Conservation (phyloP, 2,113 vertebrate genomes). For the Anguilla japonica region DNA sequence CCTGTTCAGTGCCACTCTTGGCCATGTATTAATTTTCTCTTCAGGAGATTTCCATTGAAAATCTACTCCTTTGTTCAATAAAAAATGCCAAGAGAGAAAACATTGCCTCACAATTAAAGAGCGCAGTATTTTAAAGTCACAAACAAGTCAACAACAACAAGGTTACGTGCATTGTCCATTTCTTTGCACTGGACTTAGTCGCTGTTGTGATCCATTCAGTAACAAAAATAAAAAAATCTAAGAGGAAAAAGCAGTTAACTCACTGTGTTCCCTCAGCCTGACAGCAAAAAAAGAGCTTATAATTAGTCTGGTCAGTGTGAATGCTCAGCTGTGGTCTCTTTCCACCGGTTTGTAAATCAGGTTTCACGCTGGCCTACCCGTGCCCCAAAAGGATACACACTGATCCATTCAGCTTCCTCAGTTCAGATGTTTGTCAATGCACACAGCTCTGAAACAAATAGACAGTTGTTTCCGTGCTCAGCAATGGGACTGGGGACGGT, state of each 20-base stretch:
- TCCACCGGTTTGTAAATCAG: not conserved
- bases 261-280: not conserved
- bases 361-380: not conserved
- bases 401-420: not conserved
- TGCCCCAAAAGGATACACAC: not conserved
- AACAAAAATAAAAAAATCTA: not conserved
- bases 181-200: not conserved
- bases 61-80: not conserved
- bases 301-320: not conserved
- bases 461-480: not conserved
- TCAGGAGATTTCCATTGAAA: not conserved
- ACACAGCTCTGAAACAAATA: not conserved
- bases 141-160: not conserved
- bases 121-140: not conserved
- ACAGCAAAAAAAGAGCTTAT: not conserved
- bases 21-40: not conserved
- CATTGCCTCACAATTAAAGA: not conserved
- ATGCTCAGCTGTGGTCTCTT: not conserved
- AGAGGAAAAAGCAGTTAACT: not conserved
- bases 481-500: not conserved
- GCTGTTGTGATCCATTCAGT: not conserved
- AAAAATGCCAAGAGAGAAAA: not conserved
- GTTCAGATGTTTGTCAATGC: not conserved
- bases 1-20: not conserved
- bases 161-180: not conserved